A percentile compares a stretch with the other conserved stretches of the same genome.
Evolutionary conservation across 92 coral and sea anemone genomes (phyloP).

Genomic region (Zoanthus sociatus): DNA sequence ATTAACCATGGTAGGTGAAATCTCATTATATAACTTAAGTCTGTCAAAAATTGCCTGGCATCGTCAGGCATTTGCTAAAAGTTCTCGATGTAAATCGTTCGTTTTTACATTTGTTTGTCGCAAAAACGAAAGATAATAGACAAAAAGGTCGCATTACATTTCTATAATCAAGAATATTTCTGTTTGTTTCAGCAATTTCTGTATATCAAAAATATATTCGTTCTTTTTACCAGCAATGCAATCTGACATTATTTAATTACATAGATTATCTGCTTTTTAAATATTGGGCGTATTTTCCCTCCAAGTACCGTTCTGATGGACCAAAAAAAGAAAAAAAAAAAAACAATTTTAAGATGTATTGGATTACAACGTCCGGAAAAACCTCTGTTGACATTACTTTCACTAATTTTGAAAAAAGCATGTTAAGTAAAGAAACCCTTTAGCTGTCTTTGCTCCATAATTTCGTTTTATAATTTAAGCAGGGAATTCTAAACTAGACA

Average conservation of each 20-base stretch:
- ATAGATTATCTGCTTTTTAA: conserved; percentile 3
- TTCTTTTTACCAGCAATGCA: neutral
- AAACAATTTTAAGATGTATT: neutral
- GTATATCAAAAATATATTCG: neutral
- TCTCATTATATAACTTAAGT: neutral
- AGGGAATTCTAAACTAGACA: too few relatives aligned
- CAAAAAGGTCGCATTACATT: neutral
- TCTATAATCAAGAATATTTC: neutral
- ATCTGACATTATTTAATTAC: neutral
- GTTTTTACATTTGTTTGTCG: neutral
- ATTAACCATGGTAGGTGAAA: conserved; percentile 23
- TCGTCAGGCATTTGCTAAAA: neutral
- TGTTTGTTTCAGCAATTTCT: conserved; percentile 24
- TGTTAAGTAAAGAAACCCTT: neutral
- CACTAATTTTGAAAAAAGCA: neutral
- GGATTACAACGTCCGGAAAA: neutral
- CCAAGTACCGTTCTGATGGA: neutral
- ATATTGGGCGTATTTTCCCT: neutral
- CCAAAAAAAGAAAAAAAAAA: neutral
- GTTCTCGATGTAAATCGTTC: neutral
- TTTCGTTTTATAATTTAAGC: neutral
- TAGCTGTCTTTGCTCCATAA: neutral
- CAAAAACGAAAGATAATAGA: neutral
- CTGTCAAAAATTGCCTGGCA: neutral
- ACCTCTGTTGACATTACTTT: neutral